Evolutionary conservation across 2,113 vertebrate species (phyloP).

Genomic region (Cepphus grylle): DNA sequence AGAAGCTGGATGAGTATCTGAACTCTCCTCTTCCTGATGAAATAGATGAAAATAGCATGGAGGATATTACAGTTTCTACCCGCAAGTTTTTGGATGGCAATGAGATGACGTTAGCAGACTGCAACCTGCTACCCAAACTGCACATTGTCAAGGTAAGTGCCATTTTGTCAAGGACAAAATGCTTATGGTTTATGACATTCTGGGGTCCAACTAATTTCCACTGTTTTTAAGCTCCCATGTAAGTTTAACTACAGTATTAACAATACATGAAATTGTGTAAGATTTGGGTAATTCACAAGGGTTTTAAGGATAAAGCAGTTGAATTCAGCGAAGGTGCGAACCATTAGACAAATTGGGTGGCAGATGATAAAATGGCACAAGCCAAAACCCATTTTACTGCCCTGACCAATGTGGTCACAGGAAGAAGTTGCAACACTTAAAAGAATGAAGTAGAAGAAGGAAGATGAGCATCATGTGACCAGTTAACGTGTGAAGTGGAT

Average conservation of each 20-base stretch:
- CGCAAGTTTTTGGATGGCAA: conserved; percentile 94
- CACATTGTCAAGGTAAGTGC: conserved; percentile 92
- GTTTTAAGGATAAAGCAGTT: background rate
- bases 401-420: background rate
- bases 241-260: background rate
- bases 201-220: background rate
- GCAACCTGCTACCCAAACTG: conserved; percentile 95
- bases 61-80: conserved; percentile 84
- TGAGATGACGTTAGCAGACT: conserved; percentile 95
- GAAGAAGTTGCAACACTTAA: background rate
- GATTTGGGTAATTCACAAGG: background rate
- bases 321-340: background rate
- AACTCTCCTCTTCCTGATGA: conserved; percentile 91
- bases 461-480: background rate
- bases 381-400: background rate
- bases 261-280: fast-evolving
- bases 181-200: fast-evolving
- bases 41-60: conserved; percentile 96
- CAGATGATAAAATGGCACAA: background rate
- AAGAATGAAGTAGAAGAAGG: background rate
- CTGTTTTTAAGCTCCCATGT: background rate
- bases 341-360: background rate
- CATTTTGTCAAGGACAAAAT: background rate
- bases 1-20: conserved; percentile 96
- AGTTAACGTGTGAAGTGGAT: background rate